Conservation (phyloP, 2,797 vertebrate species). For the Pempheris klunzingeri region DNA sequence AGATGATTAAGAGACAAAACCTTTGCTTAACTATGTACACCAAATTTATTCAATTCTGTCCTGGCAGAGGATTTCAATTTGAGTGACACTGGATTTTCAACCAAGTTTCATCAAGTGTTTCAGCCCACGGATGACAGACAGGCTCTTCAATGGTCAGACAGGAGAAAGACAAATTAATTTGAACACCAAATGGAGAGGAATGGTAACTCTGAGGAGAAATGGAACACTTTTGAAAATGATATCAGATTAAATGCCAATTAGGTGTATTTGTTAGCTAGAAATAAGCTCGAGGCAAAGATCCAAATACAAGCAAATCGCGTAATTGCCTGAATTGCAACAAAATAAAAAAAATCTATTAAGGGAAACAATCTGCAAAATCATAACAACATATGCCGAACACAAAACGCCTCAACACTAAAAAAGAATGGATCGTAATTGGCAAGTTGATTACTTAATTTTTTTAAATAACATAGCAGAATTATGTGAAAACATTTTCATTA, state of each 20-base stretch:
- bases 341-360: too few relatives aligned
- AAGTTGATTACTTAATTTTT: neutral
- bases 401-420: neutral
- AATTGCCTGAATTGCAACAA: neutral
- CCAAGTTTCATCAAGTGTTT: neutral
- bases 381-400: neutral
- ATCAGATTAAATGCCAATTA: neutral
- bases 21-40: slow-evolving; percentile 11
- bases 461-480: too few relatives aligned
- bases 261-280: neutral
- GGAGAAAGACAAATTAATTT: neutral
- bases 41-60: slow-evolving; percentile 11
- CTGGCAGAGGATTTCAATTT: neutral
- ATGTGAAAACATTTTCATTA: neutral
- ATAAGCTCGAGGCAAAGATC: neutral
- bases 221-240: neutral
- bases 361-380: neutral
- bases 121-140: neutral
- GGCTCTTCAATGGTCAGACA: neutral
- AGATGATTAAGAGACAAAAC: slow-evolving; percentile 40
- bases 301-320: neutral
- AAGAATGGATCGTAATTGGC: neutral
- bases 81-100: slow-evolving; percentile 2
- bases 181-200: neutral
- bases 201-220: neutral